Conservation (phyloP, 2,797 vertebrate genomes). For the Dendrocincla fuliginosa region DNA sequence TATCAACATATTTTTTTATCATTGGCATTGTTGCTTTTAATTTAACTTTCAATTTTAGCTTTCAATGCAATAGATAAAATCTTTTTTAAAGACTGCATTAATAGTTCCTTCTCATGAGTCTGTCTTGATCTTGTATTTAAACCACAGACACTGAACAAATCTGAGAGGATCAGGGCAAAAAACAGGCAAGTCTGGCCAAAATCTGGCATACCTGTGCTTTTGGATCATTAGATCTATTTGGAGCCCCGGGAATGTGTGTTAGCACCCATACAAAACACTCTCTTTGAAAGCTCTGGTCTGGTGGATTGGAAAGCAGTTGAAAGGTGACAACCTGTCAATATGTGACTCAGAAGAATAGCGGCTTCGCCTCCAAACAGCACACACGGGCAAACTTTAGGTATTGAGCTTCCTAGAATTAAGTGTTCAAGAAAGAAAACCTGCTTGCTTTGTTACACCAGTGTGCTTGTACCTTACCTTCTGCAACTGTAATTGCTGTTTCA, state of each 20-base stretch:
- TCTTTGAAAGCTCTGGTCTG: background rate
- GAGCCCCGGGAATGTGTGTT: background rate
- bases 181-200: background rate
- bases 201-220: background rate
- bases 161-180: background rate
- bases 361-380: background rate
- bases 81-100: background rate
- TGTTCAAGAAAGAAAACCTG: background rate
- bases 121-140: background rate
- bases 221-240: background rate
- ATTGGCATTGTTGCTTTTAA: conserved; percentile 67
- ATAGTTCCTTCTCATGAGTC: background rate
- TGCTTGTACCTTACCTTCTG: background rate
- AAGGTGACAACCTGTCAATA: background rate
- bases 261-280: background rate
- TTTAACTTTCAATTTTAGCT: conserved; percentile 67
- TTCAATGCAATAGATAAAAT: conserved; percentile 49
- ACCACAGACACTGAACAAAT: background rate
- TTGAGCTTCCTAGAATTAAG: background rate
- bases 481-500: background rate
- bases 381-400: background rate
- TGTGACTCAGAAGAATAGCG: background rate
- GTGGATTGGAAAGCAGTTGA: background rate
- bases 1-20: conserved; percentile 73
- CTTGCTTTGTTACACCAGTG: background rate